Evolutionary conservation across 2,888 invertebrate genomes (phyloP), one percentile per base, ranked within the genome.

Genomic region (Lepas anatifera): DNA sequence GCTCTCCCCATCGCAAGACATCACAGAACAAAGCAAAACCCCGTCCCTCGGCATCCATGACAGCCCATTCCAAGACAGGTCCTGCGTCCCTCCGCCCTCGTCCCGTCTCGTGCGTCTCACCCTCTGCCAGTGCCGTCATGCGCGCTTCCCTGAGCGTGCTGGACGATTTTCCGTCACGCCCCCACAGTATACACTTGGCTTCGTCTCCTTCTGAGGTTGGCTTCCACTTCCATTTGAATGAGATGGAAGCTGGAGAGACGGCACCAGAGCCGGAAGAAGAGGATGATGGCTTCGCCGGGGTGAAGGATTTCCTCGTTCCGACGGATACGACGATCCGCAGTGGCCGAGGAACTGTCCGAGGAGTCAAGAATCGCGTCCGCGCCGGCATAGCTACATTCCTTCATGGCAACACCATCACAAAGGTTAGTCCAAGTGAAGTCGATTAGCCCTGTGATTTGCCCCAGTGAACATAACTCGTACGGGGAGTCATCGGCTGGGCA

Each of bases 301-400:
- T 74, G 13, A 50, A 69, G 22, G 71, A 71, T 46, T 71, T 74
- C 27, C 71, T 73, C 67, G 69, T 70, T n/a, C 74, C 74, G 10
- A 72, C 70, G 68, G 69, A 70, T 32, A 66, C 72, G 69, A 90
- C 92, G 70, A 95, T 96, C 77, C 85, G 89, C 75, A 95, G 95
- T 82, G 88, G 90, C 70, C 92, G 91, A 79, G 95, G 95, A 67
- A 95, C 95, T 18, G 90, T 96, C 75, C 87, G 95, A 67, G 95
- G 95, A 72, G 92, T 95, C 73, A 93, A 92, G 82, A 95, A 96
- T 83, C 86, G 95, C 76, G 95, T 96, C 71, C 84, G 95, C 75
- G 94, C 94, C 74, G 95, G 95, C 73, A 95, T 96, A 77, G 93
- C 92, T 67, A 95, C 95, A n/a, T 95, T 95, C 81, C 85, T 93